Evolutionary conservation across 2,113 vertebrate species (phyloP).

Genomic region (Poecile atricapillus): DNA sequence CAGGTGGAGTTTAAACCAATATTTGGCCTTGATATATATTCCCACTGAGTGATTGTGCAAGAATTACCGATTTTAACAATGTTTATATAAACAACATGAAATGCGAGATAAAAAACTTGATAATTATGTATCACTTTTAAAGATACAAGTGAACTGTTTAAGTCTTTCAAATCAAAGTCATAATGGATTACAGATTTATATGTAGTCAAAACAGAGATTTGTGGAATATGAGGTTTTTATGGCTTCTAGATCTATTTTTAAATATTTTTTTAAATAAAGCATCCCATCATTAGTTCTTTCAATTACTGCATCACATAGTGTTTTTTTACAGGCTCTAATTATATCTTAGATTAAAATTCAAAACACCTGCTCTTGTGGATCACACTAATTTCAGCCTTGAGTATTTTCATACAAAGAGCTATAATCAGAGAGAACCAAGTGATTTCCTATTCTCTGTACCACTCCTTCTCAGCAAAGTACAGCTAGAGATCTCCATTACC

Average conservation of each 20-base stretch:
- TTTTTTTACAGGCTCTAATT: constrained; percentile 70
- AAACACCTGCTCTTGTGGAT: constrained; percentile 75
- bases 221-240: constrained; percentile 12
- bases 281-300: constrained; percentile 69
- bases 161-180: constrained; percentile 65
- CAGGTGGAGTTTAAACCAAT: constrained; percentile 26
- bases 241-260: constrained; percentile 54
- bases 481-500: neutral
- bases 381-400: constrained; percentile 63
- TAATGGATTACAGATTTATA: constrained; percentile 58
- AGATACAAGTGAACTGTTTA: constrained; percentile 57
- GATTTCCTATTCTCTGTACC: constrained; percentile 50
- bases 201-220: constrained; percentile 68
- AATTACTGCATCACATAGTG: constrained; percentile 53
- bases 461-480: constrained; percentile 34
- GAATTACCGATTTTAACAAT: constrained; percentile 42
- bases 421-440: constrained; percentile 65
- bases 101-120: constrained; percentile 53
- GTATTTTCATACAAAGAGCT: constrained; percentile 70
- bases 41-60: constrained; percentile 16
- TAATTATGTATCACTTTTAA: constrained; percentile 62
- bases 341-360: constrained; percentile 70
- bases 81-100: constrained; percentile 67
- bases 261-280: constrained; percentile 55
- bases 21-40: constrained; percentile 15